Percentiles rank a stretch among this genome's conserved stretches.
phyloP scores from a whole-genome alignment of 2,113 vertebrate species.

The Oxygymnocypris stewartii region DNA sequence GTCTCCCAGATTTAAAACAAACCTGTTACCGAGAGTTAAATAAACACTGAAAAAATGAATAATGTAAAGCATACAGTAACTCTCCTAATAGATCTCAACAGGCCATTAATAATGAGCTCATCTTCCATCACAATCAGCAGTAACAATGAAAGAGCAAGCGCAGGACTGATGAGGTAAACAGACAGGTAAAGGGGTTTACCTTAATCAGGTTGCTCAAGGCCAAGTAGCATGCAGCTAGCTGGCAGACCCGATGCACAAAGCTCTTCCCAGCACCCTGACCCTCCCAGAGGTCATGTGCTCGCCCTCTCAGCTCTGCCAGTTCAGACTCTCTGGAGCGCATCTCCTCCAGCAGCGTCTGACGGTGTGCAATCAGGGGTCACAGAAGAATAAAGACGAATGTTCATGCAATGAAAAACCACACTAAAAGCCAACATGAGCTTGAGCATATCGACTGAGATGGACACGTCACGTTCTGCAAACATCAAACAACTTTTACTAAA shows the following conservation, averaged over 20 bases:
- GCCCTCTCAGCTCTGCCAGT: constrained; percentile 89
- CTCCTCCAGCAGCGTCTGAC: constrained; percentile 95
- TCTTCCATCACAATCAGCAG: neutral
- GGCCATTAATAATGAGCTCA: neutral
- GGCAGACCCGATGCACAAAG: constrained; percentile 95
- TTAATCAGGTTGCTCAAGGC: constrained; percentile 96
- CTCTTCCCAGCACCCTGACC: constrained; percentile 93
- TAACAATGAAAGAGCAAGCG: neutral
- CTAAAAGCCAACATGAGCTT: neutral
- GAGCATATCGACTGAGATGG: neutral
- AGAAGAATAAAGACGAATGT: constrained; percentile 51
- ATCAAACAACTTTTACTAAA: neutral
- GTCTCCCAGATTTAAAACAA: neutral
- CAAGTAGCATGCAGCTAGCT: constrained; percentile 93
- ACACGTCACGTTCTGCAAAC: neutral
- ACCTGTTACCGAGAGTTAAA: neutral
- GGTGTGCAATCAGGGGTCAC: constrained; percentile 52
- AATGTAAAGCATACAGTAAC: neutral
- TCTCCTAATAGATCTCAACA: neutral
- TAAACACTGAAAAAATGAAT: neutral
- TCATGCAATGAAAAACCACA: constrained; percentile 28
- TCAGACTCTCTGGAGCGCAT: constrained; percentile 87
- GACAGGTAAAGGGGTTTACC: constrained; percentile 77
- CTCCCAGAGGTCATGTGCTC: constrained; percentile 94
- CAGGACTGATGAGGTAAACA: constrained; percentile 44